A percentile compares a stretch with the other conserved stretches of the same genome.
phyloP scores from a whole-genome alignment of 2,888 invertebrate genomes.

The Nineta flava region DNA sequence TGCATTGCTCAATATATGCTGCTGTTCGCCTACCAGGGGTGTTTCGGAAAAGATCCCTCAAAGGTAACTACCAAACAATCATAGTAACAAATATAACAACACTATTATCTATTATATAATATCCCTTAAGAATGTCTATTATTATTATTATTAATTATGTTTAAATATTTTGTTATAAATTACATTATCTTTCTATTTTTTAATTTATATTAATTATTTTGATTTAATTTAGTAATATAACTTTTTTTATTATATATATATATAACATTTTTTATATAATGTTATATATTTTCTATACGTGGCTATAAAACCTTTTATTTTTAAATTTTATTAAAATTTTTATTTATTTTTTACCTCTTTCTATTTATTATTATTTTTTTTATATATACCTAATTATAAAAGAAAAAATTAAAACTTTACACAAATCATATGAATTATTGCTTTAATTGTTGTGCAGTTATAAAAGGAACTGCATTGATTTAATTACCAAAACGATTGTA shows the following conservation, averaged over 20 bases:
- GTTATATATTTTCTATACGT: no score
- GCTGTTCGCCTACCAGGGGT: constrained; percentile 58
- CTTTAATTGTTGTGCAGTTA: neutral
- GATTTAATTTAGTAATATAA: neutral
- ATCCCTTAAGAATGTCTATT: constrained; percentile 8
- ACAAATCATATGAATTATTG: neutral
- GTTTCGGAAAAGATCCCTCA: constrained; percentile 94
- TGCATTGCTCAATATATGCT: constrained; percentile 27
- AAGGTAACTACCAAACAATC: constrained; percentile 58
- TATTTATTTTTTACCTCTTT: neutral
- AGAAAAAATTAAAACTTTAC: neutral
- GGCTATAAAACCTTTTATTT: neutral
- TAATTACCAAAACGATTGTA: no score
- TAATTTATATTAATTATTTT: constrained; percentile 1
- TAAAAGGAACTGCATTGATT: no score
- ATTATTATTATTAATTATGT: constrained; percentile 2
- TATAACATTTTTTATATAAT: no score
- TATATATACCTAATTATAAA: constrained; percentile 3
- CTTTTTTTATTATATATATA: neutral
- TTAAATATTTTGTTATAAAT: constrained; percentile 2
- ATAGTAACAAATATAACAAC: constrained; percentile 4
- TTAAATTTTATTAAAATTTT: constrained; percentile 1
- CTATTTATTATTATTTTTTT: neutral
- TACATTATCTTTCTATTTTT: constrained; percentile 3
- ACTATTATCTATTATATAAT: constrained; percentile 2